Evolutionary conservation across 64 coral and sea anemone genomes (phyloP).

Genomic region (Pocillopora damicornis): DNA sequence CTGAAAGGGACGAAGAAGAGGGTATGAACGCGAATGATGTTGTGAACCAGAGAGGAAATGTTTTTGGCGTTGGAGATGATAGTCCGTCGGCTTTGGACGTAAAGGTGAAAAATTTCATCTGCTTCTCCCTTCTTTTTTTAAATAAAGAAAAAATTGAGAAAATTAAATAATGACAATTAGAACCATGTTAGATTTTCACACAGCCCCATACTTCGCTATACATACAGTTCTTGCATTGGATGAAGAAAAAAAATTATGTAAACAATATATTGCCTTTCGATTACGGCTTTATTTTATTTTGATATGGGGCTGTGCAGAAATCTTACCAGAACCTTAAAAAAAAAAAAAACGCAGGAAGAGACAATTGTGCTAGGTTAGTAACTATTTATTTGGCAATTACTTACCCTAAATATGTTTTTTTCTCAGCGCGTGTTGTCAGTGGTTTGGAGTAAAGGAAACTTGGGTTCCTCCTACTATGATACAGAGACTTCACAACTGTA

Average conservation of each 20-base stretch:
- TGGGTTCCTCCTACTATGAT: conserved; percentile 85
- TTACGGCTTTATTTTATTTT: too few relatives aligned
- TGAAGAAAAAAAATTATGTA: too few relatives aligned
- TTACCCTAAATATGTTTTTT: background rate
- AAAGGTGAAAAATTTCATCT: background rate
- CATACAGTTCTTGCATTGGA: too few relatives aligned
- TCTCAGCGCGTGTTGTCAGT: conserved; percentile 75
- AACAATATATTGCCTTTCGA: too few relatives aligned
- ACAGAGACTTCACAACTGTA: conserved; percentile 64
- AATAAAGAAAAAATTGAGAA: too few relatives aligned
- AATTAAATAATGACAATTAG: too few relatives aligned
- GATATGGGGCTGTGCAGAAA: too few relatives aligned
- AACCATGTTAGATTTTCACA: too few relatives aligned
- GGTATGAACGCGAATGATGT: conserved; percentile 24
- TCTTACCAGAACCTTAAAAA: too few relatives aligned
- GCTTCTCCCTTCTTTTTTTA: too few relatives aligned
- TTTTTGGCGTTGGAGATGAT: background rate
- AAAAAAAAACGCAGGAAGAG: background rate
- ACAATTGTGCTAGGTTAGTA: too few relatives aligned
- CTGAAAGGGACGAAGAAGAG: background rate
- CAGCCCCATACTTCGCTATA: too few relatives aligned
- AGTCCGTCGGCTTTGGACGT: conserved; percentile 15
- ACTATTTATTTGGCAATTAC: background rate
- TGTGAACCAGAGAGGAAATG: background rate
- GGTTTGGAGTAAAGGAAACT: conserved; percentile 82